Evolutionary conservation across 2,888 invertebrate species (phyloP).

Genomic region (Pachycephus smyrnensis): DNA sequence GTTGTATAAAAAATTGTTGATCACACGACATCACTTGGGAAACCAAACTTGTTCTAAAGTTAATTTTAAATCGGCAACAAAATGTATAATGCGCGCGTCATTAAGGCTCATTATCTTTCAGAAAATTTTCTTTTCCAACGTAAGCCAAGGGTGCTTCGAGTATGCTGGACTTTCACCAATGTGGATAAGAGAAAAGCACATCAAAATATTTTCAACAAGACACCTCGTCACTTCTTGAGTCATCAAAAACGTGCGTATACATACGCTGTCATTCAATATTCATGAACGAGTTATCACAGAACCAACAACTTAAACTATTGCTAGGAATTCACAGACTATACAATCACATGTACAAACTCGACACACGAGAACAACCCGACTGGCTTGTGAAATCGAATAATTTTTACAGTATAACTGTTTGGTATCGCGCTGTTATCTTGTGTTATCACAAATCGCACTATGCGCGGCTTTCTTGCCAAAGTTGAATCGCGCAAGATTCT

Average conservation of each 20-base stretch:
- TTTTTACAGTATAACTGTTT: background rate
- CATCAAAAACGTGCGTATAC: background rate
- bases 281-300: background rate
- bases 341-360: background rate
- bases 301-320: background rate
- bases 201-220: background rate
- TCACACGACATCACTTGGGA: background rate
- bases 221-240: background rate
- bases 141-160: background rate
- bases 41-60: background rate
- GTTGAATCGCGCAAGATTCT: background rate
- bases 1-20: background rate
- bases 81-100: too few species aligned
- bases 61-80: background rate
- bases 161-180: background rate
- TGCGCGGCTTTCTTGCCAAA: background rate
- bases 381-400: background rate
- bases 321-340: background rate
- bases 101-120: background rate
- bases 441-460: background rate
- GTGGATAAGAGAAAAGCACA: background rate
- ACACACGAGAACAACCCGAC: background rate
- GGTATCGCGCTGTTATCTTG: background rate
- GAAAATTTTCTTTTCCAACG: background rate
- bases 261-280: background rate